Percentiles rank a stretch among this genome's conserved stretches.
These are phyloP conservation scores for cat (Felis catus) DNA, from an alignment of 2,113 vertebrate genomes.

Conservation along the genomic window DNA sequence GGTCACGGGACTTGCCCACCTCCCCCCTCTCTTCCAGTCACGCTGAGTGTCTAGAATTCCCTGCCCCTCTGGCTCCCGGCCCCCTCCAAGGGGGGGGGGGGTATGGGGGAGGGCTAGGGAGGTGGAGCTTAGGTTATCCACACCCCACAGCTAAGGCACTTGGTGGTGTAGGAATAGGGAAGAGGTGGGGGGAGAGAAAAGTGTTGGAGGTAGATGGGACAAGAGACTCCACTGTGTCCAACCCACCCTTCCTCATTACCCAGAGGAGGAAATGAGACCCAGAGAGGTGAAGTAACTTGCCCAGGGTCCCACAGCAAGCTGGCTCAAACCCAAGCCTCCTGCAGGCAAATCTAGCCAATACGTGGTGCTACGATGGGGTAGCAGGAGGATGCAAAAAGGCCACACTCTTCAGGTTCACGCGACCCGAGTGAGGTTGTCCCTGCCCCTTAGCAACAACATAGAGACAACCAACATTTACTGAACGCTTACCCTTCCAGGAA, in stretches of 20 bases:
- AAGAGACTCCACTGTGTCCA: not conserved
- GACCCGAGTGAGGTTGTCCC: not conserved
- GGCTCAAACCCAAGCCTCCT: not conserved
- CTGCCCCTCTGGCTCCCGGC: not conserved
- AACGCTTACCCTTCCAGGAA: not conserved
- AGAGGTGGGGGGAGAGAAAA: no score
- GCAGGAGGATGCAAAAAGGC: not conserved
- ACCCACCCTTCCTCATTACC: not conserved
- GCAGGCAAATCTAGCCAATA: not conserved
- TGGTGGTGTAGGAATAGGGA: not conserved
- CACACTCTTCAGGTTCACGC: not conserved
- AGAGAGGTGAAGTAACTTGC: not conserved
- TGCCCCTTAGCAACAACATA: not conserved
- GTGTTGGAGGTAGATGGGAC: not conserved
- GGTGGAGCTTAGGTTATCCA: not conserved
- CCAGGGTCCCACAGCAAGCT: not conserved
- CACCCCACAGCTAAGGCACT: not conserved
- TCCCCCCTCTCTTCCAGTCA: not conserved
- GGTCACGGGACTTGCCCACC: not conserved
- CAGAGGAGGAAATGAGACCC: not conserved
- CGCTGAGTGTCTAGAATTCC: not conserved
- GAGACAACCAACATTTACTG: not conserved
- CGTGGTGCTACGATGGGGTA: not conserved
- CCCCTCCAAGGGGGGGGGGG: not conserved
- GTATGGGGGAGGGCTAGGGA: no score